These are phyloP conservation scores for Embiotoca jacksoni DNA, from an alignment of 2,113 vertebrate genomes.

Conservation along the genomic window DNA sequence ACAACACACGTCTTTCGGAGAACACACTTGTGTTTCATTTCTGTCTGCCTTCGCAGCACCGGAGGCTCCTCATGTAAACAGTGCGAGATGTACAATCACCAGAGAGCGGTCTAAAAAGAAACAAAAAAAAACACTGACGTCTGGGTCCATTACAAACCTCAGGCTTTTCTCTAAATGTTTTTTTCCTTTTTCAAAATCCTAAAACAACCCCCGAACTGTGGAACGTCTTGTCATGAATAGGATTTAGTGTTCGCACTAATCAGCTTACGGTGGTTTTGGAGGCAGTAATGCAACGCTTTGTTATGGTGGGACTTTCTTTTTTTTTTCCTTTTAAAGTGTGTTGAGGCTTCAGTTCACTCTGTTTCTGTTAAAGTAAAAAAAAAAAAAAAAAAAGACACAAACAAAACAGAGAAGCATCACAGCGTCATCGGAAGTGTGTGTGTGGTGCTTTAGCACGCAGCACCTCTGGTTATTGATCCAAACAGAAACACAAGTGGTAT, in stretches of 20 bases:
- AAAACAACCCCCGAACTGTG: conserved; percentile 8
- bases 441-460: background rate
- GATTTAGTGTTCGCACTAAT: conserved; percentile 59
- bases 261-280: conserved; percentile 33
- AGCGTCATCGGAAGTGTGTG: background rate
- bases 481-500: conserved; percentile 30
- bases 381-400: background rate
- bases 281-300: conserved; percentile 19
- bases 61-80: conserved; percentile 13
- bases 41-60: conserved; percentile 1
- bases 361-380: background rate
- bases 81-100: background rate
- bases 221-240: conserved; percentile 32
- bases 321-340: background rate
- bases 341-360: background rate
- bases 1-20: background rate
- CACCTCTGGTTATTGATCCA: conserved; percentile 31
- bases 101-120: background rate
- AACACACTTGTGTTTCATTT: conserved; percentile 20
- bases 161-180: background rate
- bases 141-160: conserved; percentile 6
- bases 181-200: too few species aligned
- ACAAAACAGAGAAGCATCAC: too few species aligned
- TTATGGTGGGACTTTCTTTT: background rate
- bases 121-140: background rate